Evolutionary conservation across 2,113 vertebrate species (phyloP), one percentile per base, ranked within the genome.

Genomic region (Grammomys dolichurus): DNA sequence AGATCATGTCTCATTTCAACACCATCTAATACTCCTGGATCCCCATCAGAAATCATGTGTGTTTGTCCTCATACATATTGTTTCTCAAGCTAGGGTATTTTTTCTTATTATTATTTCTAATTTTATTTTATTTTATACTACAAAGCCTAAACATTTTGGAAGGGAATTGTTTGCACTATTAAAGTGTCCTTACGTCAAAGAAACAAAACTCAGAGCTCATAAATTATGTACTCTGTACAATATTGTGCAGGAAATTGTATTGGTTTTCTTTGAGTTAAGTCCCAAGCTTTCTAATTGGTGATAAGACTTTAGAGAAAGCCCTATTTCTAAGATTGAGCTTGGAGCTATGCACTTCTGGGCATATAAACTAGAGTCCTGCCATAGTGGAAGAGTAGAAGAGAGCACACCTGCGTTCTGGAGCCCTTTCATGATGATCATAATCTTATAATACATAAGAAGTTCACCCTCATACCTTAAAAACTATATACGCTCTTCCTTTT

Each of bases 121-220:
- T 31, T 67, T 13, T 67, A 67, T 67, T 67, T 73, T n/a, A 65
- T 65, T 65, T 65, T 40, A 28, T 65, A 65, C 28, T 65, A 67
- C 0, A 91, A 91, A 95, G 70, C 31, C 60, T 4, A 56, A 56
- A 96, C 40, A 82, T 65, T 70, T 72, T 91, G 5, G 20, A n/a
- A 80, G 43, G 33, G 60, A 58, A 78, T 24, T 86, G 6, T 4
- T 11, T 65, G 33, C 5, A 11, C 3, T 60, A 26, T 43, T 72
- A 58, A 20, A 40, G 10, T 76, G 12, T 8, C 82, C 14, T 7
- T 86, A 69, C 48, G 72, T 78, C 24, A 75, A 92, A 75, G 43
- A 84, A 93, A 72, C 1, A 78, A 91, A 70, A 26, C 9, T 1
- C 7, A 22, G 9, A n/a, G 48, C 43, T 84, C 77, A 54, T 11